Conservation (phyloP, 2,113 vertebrate species). For the Strix uralensis region DNA sequence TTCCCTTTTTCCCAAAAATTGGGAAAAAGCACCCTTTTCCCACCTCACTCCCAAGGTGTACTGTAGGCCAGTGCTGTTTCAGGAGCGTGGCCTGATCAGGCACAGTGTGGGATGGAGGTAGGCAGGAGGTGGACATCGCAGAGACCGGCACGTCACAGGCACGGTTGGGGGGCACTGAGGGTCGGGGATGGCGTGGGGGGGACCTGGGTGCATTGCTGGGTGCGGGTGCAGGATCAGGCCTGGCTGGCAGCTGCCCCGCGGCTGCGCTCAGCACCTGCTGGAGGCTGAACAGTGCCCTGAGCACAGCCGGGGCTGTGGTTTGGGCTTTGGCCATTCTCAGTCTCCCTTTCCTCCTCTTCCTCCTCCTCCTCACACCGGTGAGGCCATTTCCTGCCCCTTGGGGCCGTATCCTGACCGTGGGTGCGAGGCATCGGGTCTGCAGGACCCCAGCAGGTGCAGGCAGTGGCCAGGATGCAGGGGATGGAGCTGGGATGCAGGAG, state of each 20-base stretch:
- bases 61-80: accelerated
- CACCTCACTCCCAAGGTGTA: not conserved
- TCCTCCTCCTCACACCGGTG: not conserved
- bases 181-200: not conserved
- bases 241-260: not conserved
- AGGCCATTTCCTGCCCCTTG: not conserved
- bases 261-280: not conserved
- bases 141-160: not conserved
- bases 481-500: not conserved
- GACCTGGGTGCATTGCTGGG: not conserved
- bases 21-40: not conserved
- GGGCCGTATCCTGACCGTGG: not conserved
- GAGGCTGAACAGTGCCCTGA: not conserved
- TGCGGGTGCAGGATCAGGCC: not conserved
- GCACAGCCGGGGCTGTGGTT: not conserved
- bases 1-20: not conserved
- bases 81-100: not conserved
- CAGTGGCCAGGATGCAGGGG: not conserved
- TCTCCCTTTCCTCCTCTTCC: not conserved
- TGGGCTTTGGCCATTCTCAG: not conserved
- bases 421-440: accelerated
- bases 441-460: accelerated
- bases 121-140: accelerated
- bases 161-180: not conserved
- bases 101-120: accelerated